Evolutionary conservation across 2,113 vertebrate species (phyloP).

Genomic region (Centropus unirufus): DNA sequence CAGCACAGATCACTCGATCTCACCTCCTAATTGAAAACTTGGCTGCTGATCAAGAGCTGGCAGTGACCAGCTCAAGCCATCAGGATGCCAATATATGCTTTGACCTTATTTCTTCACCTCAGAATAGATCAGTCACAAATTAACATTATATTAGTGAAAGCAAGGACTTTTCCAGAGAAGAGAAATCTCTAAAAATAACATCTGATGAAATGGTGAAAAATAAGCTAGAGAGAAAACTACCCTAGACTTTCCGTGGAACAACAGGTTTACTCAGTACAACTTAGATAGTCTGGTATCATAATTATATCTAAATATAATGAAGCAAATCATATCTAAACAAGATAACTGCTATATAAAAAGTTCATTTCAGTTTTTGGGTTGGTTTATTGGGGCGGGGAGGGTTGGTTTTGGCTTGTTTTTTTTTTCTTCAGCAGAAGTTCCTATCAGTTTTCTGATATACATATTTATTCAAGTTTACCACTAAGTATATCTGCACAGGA

Average conservation of each 20-base stretch:
- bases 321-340: background rate
- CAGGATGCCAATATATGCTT: constrained; percentile 31
- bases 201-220: constrained; percentile 11
- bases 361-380: background rate
- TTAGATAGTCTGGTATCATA: background rate
- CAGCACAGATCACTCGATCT: constrained; percentile 59
- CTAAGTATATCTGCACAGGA: background rate
- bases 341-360: background rate
- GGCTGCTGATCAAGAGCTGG: constrained; percentile 67
- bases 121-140: constrained; percentile 59
- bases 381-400: background rate
- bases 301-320: background rate
- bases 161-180: background rate
- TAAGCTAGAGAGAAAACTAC: constrained; percentile 14
- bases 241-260: background rate
- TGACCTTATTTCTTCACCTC: constrained; percentile 55
- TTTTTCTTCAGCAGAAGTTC: background rate
- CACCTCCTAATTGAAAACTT: constrained; percentile 78
- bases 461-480: background rate
- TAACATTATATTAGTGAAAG: constrained; percentile 59
- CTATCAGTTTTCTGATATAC: background rate
- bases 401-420: background rate
- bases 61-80: constrained; percentile 60
- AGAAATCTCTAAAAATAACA: constrained; percentile 23
- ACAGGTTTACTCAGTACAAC: background rate